Evolutionary conservation across 2,113 vertebrate species (phyloP).

Genomic region (Ploceus nigricollis): DNA sequence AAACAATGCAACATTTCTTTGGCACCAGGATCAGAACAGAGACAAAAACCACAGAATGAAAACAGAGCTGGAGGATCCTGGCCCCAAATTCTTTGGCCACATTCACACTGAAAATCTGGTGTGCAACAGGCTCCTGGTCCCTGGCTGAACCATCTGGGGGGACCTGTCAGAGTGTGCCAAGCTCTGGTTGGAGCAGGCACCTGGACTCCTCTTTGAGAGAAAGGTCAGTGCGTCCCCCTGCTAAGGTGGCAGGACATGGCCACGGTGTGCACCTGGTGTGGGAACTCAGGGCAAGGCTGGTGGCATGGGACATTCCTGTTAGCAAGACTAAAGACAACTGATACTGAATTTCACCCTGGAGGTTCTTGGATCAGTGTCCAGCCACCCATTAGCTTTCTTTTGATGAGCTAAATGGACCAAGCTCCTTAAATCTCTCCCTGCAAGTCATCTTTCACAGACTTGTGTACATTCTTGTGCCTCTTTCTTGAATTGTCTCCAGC

Average conservation of each 20-base stretch:
- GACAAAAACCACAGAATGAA: conserved; percentile 17
- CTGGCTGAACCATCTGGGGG: not conserved
- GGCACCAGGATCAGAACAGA: not conserved
- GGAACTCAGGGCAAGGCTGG: not conserved
- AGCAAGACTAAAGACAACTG: not conserved
- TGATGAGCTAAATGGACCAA: not conserved
- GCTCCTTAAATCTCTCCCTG: not conserved
- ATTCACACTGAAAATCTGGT: not conserved
- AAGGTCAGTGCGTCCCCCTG: not conserved
- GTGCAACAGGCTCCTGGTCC: not conserved
- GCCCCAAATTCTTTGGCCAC: not conserved
- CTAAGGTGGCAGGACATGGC: not conserved
- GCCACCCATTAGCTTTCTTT: not conserved
- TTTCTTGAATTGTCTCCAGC: not conserved
- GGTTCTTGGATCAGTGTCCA: not conserved
- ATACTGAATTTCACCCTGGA: not conserved
- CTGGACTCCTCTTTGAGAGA: not conserved
- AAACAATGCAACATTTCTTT: conserved; percentile 6
- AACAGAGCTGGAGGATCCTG: not conserved
- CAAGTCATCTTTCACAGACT: not conserved
- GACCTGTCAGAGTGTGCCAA: not conserved
- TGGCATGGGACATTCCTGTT: not conserved
- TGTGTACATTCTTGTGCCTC: not conserved
- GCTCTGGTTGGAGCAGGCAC: not conserved
- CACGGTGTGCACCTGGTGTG: not conserved